A percentile compares a stretch with the other conserved stretches of the same genome.
Evolutionary conservation across 2,113 vertebrate species (phyloP).

Genomic region (Dipodomys ordii): DNA sequence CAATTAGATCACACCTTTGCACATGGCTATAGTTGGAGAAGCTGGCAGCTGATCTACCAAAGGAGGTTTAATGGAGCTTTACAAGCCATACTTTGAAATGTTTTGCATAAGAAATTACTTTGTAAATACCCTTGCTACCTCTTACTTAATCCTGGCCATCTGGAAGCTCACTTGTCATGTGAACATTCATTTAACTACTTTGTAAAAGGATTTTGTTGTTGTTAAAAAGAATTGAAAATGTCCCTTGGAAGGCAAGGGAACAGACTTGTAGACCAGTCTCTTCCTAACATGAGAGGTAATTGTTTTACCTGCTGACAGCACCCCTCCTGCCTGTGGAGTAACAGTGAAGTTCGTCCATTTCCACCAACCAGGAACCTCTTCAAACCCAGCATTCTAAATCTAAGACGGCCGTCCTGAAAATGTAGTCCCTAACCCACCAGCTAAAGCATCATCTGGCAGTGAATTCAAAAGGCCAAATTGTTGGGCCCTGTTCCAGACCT

Average conservation of each 20-base stretch:
- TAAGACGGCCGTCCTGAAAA: background rate
- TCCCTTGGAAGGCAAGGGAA: background rate
- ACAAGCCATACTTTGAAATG: conserved; percentile 59
- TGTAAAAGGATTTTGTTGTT: conserved; percentile 31
- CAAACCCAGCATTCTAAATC: background rate
- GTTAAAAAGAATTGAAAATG: background rate
- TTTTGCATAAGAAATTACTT: conserved; percentile 64
- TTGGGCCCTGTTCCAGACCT: background rate
- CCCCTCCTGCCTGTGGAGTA: background rate
- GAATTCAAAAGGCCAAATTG: background rate
- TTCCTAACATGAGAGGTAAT: background rate
- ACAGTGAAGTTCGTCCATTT: background rate
- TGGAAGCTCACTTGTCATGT: conserved; percentile 52
- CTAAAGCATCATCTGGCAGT: too few relatives aligned
- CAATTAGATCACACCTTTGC: conserved; percentile 64
- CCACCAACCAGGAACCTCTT: background rate
- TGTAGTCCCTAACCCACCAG: too few relatives aligned
- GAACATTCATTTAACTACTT: conserved; percentile 59
- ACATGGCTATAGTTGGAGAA: conserved; percentile 37
- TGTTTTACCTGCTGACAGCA: background rate
- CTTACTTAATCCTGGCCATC: conserved; percentile 54
- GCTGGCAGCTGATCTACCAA: conserved; percentile 42
- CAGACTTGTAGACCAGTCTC: background rate
- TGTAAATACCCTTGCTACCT: conserved; percentile 53
- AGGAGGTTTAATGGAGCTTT: conserved; percentile 38